These are phyloP conservation scores for Gadus chalcogrammus DNA, from an alignment of 2,113 vertebrate genomes.

Conservation along the genomic window DNA sequence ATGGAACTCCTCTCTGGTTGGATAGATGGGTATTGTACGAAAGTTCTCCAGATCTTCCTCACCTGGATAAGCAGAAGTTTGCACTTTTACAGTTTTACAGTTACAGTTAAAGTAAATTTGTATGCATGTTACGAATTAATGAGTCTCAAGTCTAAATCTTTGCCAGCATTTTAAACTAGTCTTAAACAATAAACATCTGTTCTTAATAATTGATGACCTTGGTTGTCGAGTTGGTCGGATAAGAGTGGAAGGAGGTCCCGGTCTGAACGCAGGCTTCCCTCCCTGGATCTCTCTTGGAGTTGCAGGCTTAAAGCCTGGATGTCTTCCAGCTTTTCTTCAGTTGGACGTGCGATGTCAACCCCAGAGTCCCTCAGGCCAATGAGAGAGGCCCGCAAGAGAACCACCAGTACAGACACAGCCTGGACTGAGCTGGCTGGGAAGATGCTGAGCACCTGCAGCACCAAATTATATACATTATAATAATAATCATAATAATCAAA, in stretches of 20 bases:
- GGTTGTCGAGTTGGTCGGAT: slow-evolving; percentile 15
- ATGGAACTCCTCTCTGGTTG: slow-evolving; percentile 80
- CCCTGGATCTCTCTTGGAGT: slow-evolving; percentile 79
- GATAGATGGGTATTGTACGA: slow-evolving; percentile 81
- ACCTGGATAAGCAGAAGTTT: slow-evolving; percentile 11
- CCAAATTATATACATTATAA: no score
- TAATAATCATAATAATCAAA: no score
- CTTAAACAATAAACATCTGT: no score
- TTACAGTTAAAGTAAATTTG: no score
- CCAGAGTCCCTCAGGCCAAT: slow-evolving; percentile 77
- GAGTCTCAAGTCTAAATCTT: no score
- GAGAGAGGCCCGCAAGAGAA: slow-evolving; percentile 75
- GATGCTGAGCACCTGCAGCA: slow-evolving; percentile 73
- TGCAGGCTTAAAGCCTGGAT: slow-evolving; percentile 74
- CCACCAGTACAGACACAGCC: slow-evolving; percentile 75
- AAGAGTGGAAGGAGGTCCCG: slow-evolving; percentile 79
- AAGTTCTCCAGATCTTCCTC: slow-evolving; percentile 69
- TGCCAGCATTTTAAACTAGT: no score
- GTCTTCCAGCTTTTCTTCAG: slow-evolving; percentile 71
- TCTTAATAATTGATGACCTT: slow-evolving; percentile 22
- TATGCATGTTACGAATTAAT: no score
- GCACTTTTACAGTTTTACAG: no score
- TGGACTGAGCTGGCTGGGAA: slow-evolving; percentile 84
- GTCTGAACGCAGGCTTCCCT: slow-evolving; percentile 80
- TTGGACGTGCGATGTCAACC: slow-evolving; percentile 70